phyloP scores from a whole-genome alignment of 2,113 vertebrate species.

The Notothenia rossii region DNA sequence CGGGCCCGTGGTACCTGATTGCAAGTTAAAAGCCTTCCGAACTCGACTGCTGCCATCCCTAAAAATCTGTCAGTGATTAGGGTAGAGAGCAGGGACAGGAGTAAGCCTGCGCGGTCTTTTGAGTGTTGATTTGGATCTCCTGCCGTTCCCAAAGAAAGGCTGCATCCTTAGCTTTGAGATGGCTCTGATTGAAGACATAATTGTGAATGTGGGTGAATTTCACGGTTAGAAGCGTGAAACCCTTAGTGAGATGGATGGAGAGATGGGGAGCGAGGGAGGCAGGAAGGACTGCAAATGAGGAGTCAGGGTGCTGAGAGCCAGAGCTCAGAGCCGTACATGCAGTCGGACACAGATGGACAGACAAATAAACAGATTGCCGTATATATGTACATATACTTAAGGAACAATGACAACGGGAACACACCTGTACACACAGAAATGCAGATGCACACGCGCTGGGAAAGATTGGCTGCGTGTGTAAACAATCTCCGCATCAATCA shows the following conservation, averaged over 20 bases:
- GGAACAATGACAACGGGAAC: slow-evolving; percentile 4
- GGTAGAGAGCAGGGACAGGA: slow-evolving; percentile 30
- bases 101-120: slow-evolving; percentile 52
- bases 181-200: slow-evolving; percentile 84
- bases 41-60: slow-evolving; percentile 50
- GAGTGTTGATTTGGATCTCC: slow-evolving; percentile 69
- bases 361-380: slow-evolving; percentile 10
- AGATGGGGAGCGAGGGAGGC: slow-evolving; percentile 40
- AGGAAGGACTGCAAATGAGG: slow-evolving; percentile 64
- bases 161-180: slow-evolving; percentile 65
- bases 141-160: slow-evolving; percentile 64
- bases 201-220: slow-evolving; percentile 81
- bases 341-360: slow-evolving; percentile 12
- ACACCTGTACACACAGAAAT: slow-evolving; percentile 12
- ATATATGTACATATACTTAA: slow-evolving; percentile 4
- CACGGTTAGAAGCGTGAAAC: slow-evolving; percentile 80
- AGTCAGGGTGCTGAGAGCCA: slow-evolving; percentile 41
- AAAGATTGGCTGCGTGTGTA: slow-evolving; percentile 40
- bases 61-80: slow-evolving; percentile 77
- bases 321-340: slow-evolving; percentile 45
- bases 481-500: slow-evolving; percentile 73
- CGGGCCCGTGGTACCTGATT: slow-evolving; percentile 73
- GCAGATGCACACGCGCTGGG: slow-evolving; percentile 23
- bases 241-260: slow-evolving; percentile 73
- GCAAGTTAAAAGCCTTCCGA: slow-evolving; percentile 76